These are phyloP conservation scores for Myotis planiceps DNA, from an alignment of 2,797 vertebrate genomes.

Conservation along the genomic window DNA sequence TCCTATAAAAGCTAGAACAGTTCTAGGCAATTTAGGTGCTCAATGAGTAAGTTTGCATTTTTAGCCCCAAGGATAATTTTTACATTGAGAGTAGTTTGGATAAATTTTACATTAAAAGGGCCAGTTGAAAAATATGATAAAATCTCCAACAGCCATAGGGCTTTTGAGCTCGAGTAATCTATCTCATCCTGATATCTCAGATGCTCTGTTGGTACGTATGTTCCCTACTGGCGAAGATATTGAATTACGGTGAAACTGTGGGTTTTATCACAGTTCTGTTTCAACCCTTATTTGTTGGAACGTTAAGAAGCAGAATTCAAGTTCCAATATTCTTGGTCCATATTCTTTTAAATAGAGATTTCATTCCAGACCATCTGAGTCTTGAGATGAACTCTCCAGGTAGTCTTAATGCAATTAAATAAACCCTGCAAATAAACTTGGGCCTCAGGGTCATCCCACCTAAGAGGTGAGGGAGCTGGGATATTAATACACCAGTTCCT, in stretches of 20 bases:
- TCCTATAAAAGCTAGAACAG: not conserved
- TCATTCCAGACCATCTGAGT: not conserved
- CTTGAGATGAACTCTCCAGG: not conserved
- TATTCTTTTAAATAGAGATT: constrained; percentile 21
- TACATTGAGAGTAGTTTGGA: not conserved
- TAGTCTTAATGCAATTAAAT: not conserved
- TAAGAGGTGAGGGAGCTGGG: not conserved
- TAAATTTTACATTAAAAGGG: not conserved
- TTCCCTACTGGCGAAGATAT: not conserved
- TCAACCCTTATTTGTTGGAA: not conserved
- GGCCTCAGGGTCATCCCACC: not conserved
- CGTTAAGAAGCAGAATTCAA: constrained; percentile 32
- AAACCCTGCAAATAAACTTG: not conserved
- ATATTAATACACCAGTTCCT: not conserved
- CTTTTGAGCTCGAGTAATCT: not conserved
- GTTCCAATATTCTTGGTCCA: not conserved
- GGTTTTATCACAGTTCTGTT: constrained; percentile 4
- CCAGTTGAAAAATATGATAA: not conserved
- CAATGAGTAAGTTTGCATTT: not conserved
- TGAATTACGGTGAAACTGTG: not conserved
- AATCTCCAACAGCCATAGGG: not conserved
- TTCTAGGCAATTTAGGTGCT: not conserved
- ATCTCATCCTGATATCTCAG: not conserved
- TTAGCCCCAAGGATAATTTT: constrained; percentile 12
- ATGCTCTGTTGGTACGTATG: not conserved